Evolutionary conservation across 2,113 vertebrate species (phyloP).

Genomic region (Brachirus orientalis): DNA sequence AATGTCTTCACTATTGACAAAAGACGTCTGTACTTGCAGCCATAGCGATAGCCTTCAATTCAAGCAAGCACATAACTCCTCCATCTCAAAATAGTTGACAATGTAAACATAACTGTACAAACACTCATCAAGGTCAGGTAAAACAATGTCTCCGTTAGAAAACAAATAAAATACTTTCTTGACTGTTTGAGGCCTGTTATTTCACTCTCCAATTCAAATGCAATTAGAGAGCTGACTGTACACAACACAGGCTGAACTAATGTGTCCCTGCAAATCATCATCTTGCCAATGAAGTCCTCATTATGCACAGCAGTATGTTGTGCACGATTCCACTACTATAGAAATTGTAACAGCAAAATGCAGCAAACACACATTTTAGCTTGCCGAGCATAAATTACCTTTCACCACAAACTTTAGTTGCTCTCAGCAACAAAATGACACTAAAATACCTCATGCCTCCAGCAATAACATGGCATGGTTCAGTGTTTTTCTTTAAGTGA

Average conservation of each 20-base stretch:
- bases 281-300: neutral
- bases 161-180: neutral
- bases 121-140: neutral
- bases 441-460: neutral
- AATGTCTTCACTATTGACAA: conserved; percentile 67
- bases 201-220: conserved; percentile 1
- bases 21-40: conserved; percentile 61
- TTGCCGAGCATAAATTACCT: conserved; percentile 3
- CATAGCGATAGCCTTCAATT: conserved; percentile 42
- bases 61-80: conserved; percentile 34
- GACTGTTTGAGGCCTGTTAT: neutral
- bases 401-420: conserved; percentile 3
- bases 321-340: neutral
- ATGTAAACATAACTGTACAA: neutral
- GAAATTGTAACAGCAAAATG: neutral
- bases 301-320: neutral
- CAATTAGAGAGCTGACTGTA: conserved; percentile 10
- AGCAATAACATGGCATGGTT: conserved; percentile 20
- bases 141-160: neutral
- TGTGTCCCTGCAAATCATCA: conserved; percentile 8
- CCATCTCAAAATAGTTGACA: conserved; percentile 21
- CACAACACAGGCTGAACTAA: neutral
- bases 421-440: conserved; percentile 2
- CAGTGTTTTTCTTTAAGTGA: conserved; percentile 36
- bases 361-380: neutral